phyloP scores from a whole-genome alignment of 2,888 invertebrate species.

The Lumbricus terrestris region DNA sequence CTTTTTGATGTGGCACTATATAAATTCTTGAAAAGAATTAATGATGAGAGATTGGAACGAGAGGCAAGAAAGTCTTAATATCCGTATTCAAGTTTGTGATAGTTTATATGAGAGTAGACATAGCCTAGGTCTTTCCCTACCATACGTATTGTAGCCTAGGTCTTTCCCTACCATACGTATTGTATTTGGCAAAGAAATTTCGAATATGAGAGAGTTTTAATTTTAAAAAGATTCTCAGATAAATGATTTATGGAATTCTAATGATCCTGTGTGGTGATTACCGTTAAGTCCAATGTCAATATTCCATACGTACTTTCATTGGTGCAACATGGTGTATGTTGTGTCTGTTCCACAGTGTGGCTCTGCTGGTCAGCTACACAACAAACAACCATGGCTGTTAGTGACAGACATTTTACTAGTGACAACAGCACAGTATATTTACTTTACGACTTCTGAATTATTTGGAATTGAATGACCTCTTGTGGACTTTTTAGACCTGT shows the following conservation, averaged over 20 bases:
- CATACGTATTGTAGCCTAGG: rapidly evolving
- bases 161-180: background rate
- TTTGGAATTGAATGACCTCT: too few species aligned
- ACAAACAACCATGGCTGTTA: background rate
- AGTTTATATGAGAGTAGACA: too few species aligned
- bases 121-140: too few species aligned
- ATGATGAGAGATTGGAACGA: background rate
- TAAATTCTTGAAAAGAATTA: too few species aligned
- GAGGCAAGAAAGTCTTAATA: background rate
- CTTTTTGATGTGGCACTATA: too few species aligned
- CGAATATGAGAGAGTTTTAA: too few species aligned
- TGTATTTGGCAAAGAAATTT: background rate
- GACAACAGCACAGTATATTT: background rate
- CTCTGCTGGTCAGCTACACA: background rate
- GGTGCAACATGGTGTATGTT: background rate
- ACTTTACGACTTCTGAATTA: background rate
- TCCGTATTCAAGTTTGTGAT: background rate
- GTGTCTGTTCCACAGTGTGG: background rate
- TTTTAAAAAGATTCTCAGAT: too few species aligned
- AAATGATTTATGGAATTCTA: background rate
- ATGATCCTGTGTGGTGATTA: background rate
- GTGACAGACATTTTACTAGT: background rate
- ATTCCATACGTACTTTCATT: background rate
- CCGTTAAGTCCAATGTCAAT: background rate
- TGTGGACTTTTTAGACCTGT: too few species aligned